Evolutionary conservation across 2,113 vertebrate species (phyloP), one percentile per base, ranked within the genome.

Genomic region (Takifugu bimaculatus): DNA sequence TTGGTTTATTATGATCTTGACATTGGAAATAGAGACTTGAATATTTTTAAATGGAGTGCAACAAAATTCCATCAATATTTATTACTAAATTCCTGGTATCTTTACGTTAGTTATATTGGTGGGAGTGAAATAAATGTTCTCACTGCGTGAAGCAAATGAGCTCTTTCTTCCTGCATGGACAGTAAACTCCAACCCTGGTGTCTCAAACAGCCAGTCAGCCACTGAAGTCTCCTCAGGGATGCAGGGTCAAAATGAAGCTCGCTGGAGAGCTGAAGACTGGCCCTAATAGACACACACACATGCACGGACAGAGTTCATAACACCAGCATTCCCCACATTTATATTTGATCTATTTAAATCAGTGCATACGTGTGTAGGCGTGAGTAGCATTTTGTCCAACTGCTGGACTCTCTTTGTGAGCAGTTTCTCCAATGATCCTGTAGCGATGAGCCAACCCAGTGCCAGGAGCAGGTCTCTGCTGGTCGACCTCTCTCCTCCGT

Each of bases 391-490:
- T 42, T 57, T 63, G 67, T 91, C 87, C 47, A 91, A 63, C n/a
- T 83, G 60, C 32, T 75, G 65, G 0, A 83, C 73, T 54, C 62
- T 75, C 14, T 60, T 70, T 28, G 63, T 75, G 66, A 92, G 50
- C 51, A 90, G 57, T 28, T 57, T 75, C 62, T 91, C 90, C 49
- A 89, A 63, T 1, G 61, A 63, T 49, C 81, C 86, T 3, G 70
- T 55, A 2, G 88, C 83, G 4, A 92, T 70, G 44, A 90, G 65
- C 90, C 91, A 91, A 29, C 85, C 83, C 4, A 91, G 57, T 0
- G 88, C 88, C 48, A 92, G 68, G 4, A 92, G 85, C 12, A 91
- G 88, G 42, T 89, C 82, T 60, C 84, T 78, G 69, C 91, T 87
- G 50, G 68, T 77, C 43, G 45, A 60, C 4, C 26, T 15, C 20